Conservation (phyloP, 2,888 invertebrate species). For the Latheticus oryzae region DNA sequence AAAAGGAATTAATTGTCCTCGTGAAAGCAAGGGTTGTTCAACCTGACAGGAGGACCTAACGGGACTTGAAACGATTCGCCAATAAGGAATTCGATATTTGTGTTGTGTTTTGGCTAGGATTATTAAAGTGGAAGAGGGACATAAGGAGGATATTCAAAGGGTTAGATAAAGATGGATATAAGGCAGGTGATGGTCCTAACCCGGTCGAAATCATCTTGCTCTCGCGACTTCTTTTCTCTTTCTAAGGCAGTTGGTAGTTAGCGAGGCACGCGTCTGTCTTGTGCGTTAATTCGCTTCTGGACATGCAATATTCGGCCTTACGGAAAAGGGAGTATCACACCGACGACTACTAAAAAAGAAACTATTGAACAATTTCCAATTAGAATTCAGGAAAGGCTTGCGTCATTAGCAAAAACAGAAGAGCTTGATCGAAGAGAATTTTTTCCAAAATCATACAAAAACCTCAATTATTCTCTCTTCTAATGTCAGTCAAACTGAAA, state of each 20-base stretch:
- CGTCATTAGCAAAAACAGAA: no score
- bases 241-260: constrained; percentile 58
- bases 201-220: constrained; percentile 40
- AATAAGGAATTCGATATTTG: constrained; percentile 55
- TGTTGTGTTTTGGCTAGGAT: constrained; percentile 48
- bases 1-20: constrained; percentile 45
- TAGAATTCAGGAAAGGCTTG: no score
- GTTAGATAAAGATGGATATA: constrained; percentile 32
- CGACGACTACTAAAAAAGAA: constrained; percentile 1
- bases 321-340: constrained; percentile 30
- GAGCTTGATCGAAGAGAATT: no score
- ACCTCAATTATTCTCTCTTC: no score
- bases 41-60: constrained; percentile 59
- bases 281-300: constrained; percentile 51
- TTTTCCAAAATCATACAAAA: no score
- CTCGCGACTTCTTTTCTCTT: constrained; percentile 57
- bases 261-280: constrained; percentile 59
- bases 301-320: constrained; percentile 41
- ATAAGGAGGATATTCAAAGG: constrained; percentile 11
- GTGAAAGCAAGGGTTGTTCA: constrained; percentile 59
- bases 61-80: constrained; percentile 58
- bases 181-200: constrained; percentile 41
- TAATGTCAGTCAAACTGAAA: no score
- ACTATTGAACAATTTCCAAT: no score
- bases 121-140: constrained; percentile 29